Percentiles rank a stretch among this genome's conserved stretches.
Conservation (phyloP, 37 sponge, comb jelly and placozoan species). For the Theonella swinhoei region DNA sequence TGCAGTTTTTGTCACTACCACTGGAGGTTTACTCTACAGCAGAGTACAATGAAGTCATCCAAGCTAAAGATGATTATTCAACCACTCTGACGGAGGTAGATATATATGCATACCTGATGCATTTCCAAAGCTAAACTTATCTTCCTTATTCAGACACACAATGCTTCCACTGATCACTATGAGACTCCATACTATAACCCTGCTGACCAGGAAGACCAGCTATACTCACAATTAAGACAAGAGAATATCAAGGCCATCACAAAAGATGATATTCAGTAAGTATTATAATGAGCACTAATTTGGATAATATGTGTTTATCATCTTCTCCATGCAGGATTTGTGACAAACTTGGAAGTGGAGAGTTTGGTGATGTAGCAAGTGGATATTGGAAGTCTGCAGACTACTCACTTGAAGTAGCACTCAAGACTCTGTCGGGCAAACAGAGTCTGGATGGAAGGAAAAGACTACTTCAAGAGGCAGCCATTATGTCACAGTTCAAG, state of each 20-base stretch:
- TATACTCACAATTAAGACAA: background rate
- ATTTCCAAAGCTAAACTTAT: background rate
- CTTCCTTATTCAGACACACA: background rate
- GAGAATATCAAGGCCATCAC: background rate
- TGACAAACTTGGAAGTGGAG: slow-evolving; percentile 39
- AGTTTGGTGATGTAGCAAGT: slow-evolving; percentile 43
- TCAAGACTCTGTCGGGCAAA: slow-evolving; percentile 17
- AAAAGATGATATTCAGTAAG: no score
- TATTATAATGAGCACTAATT: no score
- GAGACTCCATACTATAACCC: background rate
- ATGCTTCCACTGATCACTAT: background rate
- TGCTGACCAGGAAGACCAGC: background rate
- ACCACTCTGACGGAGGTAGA: background rate
- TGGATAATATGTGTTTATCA: no score
- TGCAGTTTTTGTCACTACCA: background rate
- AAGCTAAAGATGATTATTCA: no score
- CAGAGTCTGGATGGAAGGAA: background rate
- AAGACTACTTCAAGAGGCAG: slow-evolving; percentile 48
- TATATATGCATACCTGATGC: background rate
- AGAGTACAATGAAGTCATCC: background rate
- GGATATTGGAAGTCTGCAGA: slow-evolving; percentile 21
- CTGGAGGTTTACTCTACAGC: background rate
- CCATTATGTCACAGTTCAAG: slow-evolving; percentile 59
- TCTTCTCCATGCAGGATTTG: slow-evolving; percentile 5
- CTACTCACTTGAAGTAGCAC: slow-evolving; percentile 34